Conservation (phyloP, 2,797 vertebrate genomes). For the Sebastes kiyomatsui region DNA sequence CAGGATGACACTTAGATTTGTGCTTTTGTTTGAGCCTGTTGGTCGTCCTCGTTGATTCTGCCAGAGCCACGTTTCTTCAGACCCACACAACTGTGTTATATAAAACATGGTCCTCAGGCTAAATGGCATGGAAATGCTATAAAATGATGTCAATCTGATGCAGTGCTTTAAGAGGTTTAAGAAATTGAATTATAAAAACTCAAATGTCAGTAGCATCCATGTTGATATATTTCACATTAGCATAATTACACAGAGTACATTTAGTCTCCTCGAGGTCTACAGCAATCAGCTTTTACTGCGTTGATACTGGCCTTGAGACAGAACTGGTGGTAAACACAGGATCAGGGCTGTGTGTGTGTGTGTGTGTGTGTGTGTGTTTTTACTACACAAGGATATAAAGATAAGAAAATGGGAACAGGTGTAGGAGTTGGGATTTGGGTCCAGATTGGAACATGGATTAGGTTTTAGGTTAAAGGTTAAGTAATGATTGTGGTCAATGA, state of each 20-base stretch:
- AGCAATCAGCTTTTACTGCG: not conserved
- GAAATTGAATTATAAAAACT: not conserved
- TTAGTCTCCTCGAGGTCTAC: not conserved
- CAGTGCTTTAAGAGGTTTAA: too few relatives aligned
- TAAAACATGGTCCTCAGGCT: too few relatives aligned
- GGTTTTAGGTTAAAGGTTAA: conserved; percentile 28
- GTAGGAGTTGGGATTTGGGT: conserved; percentile 19
- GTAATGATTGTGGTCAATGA: not conserved
- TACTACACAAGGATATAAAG: not conserved
- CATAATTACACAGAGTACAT: not conserved
- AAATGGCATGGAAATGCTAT: too few relatives aligned
- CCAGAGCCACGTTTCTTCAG: not conserved
- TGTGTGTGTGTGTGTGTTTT: not conserved
- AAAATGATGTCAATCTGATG: too few relatives aligned
- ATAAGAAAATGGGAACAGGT: conserved; percentile 23
- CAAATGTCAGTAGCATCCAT: not conserved
- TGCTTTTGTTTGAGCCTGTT: not conserved
- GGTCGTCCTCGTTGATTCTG: not conserved
- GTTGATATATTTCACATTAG: not conserved
- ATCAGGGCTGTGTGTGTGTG: conserved; percentile 2
- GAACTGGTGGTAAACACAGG: conserved; percentile 5
- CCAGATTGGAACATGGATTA: conserved; percentile 19
- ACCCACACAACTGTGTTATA: not conserved
- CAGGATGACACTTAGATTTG: not conserved
- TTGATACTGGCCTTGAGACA: conserved; percentile 10